Percentiles rank a stretch among this genome's conserved stretches.
Conservation (phyloP, 2,113 vertebrate species). For the Deroptyus accipitrinus region DNA sequence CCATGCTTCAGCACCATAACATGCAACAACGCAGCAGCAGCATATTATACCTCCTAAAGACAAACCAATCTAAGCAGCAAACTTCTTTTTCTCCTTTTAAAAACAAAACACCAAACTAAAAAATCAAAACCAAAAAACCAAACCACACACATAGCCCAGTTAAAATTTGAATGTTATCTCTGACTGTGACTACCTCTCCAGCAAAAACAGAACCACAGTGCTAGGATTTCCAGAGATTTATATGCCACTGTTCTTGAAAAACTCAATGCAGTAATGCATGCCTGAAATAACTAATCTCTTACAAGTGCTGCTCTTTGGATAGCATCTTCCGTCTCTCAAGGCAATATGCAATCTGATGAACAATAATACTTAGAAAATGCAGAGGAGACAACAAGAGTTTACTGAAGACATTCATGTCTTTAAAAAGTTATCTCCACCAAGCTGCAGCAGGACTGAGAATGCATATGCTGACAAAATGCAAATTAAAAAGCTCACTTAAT, state of each 20-base stretch:
- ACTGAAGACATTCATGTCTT: background rate
- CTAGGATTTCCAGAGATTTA: slow-evolving; percentile 36
- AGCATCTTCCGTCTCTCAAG: slow-evolving; percentile 50
- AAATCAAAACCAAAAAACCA: background rate
- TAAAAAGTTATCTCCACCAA: background rate
- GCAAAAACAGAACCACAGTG: background rate
- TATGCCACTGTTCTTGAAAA: slow-evolving; percentile 39
- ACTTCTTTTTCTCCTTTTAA: background rate
- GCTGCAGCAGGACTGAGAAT: background rate
- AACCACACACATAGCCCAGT: background rate
- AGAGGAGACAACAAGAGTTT: background rate
- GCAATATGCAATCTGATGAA: background rate
- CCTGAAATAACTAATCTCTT: slow-evolving; percentile 55
- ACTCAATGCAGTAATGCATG: background rate
- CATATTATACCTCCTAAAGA: background rate
- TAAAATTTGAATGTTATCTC: slow-evolving; percentile 46
- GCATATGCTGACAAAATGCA: background rate
- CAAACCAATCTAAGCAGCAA: background rate
- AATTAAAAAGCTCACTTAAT: background rate
- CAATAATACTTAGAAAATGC: background rate
- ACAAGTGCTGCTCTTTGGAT: slow-evolving; percentile 41
- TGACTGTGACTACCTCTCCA: slow-evolving; percentile 27
- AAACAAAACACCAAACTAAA: background rate
- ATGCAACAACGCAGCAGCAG: background rate
- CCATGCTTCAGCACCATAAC: background rate